These are phyloP conservation scores for Hirtodrosophila confusa DNA, from an alignment of 2,888 invertebrate genomes.

Conservation along the genomic window DNA sequence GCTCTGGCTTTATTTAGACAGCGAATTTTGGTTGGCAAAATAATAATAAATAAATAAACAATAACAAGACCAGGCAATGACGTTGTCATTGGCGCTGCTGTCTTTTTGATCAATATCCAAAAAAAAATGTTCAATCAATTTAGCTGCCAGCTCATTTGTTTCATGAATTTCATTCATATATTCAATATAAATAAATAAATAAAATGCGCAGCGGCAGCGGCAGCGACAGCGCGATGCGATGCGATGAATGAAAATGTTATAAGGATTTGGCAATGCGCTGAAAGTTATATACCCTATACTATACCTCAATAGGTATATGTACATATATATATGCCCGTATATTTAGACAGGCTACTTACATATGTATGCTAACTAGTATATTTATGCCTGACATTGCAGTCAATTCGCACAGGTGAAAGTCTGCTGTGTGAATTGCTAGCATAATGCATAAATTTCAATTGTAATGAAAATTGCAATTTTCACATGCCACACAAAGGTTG, in stretches of 20 bases:
- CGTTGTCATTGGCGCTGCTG: constrained; percentile 37
- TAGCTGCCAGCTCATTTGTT: constrained; percentile 36
- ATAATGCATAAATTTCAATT: constrained; percentile 47
- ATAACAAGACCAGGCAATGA: constrained; percentile 27
- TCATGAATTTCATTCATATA: constrained; percentile 63
- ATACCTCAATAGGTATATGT: constrained; percentile 1
- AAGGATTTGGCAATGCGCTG: constrained; percentile 35
- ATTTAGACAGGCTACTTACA: not conserved
- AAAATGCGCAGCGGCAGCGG: constrained; percentile 42
- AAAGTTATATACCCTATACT: constrained; percentile 23
- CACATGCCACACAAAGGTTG: constrained; percentile 32
- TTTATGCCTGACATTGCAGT: constrained; percentile 23
- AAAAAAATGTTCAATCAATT: constrained; percentile 66
- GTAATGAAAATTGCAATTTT: constrained; percentile 35
- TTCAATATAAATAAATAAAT: constrained; percentile 54
- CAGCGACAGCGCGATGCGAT: constrained; percentile 22
- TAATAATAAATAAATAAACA: constrained; percentile 17
- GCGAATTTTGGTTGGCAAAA: constrained; percentile 17
- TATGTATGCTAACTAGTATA: constrained; percentile 15
- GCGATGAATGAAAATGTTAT: constrained; percentile 53
- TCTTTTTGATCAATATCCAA: constrained; percentile 68
- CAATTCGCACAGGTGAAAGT: constrained; percentile 57
- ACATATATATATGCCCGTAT: constrained; percentile 23
- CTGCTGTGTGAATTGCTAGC: constrained; percentile 13
- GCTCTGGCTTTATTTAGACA: constrained; percentile 28